Conservation (phyloP, 2,888 invertebrate species). For the Xanthorhoe spadicearia region DNA sequence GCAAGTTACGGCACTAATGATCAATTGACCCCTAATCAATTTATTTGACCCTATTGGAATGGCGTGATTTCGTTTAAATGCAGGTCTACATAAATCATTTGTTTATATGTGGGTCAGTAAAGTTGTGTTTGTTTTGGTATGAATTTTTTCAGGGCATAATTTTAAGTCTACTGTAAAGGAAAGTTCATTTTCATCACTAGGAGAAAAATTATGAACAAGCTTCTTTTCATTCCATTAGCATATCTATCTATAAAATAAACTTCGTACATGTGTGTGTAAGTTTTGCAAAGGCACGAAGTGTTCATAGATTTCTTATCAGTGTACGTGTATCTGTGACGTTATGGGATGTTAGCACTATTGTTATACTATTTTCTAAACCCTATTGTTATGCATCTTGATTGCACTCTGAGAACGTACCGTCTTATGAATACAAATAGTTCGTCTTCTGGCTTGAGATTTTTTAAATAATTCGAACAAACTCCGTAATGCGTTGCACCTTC, state of each 20-base stretch:
- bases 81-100: too few species aligned
- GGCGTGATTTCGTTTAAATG: too few species aligned
- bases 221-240: not conserved
- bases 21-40: too few species aligned
- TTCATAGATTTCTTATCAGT: conserved; percentile 20
- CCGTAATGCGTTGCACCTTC: conserved; percentile 93
- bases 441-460: conserved; percentile 87
- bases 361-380: conserved; percentile 3
- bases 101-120: too few species aligned
- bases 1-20: not conserved
- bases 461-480: conserved; percentile 96
- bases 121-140: too few species aligned
- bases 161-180: too few species aligned
- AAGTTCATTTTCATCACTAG: too few species aligned
- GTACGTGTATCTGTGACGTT: conserved; percentile 18
- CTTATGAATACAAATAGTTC: conserved; percentile 90
- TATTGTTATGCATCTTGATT: conserved; percentile 15
- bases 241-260: too few species aligned
- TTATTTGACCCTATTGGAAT: too few species aligned
- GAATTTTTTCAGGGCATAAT: too few species aligned
- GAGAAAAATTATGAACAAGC: not conserved
- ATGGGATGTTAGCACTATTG: conserved; percentile 20
- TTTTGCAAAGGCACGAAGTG: conserved; percentile 18
- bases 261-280: not conserved
- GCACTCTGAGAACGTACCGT: conserved; percentile 82